A percentile compares a stretch with the other conserved stretches of the same genome.
Evolutionary conservation across 2,888 invertebrate genomes (phyloP).

Genomic region (Mantis religiosa): DNA sequence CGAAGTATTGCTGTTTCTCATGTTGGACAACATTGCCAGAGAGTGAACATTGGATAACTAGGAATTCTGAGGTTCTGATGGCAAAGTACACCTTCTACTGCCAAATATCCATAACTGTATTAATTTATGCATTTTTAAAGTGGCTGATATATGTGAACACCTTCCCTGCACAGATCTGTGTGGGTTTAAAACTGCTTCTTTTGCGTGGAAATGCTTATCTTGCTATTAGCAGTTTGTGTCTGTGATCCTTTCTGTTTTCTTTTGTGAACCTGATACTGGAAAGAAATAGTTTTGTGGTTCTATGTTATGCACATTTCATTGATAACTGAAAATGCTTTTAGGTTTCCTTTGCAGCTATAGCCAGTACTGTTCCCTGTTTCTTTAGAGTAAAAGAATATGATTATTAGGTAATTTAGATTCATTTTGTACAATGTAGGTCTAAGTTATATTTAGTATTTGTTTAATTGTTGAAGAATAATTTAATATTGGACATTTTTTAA

Average conservation of each 20-base stretch:
- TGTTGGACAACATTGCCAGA: slow-evolving; percentile 24
- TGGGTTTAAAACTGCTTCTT: neutral
- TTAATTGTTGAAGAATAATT: slow-evolving; percentile 4
- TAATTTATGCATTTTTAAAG: neutral
- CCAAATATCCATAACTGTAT: neutral
- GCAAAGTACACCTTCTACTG: neutral
- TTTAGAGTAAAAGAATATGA: neutral
- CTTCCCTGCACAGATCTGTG: neutral
- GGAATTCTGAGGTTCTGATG: neutral
- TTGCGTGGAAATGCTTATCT: neutral
- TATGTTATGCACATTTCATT: neutral
- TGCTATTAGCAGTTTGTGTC: neutral
- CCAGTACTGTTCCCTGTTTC: neutral
- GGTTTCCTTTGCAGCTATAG: neutral
- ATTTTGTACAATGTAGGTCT: neutral
- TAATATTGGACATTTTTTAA: slow-evolving; percentile 23
- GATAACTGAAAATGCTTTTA: neutral
- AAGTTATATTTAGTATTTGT: neutral
- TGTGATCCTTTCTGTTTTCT: neutral
- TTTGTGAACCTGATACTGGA: neutral
- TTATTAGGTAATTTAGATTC: neutral
- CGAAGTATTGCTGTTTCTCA: slow-evolving; percentile 49
- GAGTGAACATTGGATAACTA: neutral
- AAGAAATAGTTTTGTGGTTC: neutral
- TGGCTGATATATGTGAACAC: neutral